Conservation (phyloP, 2,797 vertebrate genomes). For the Peromyscus melanophrys region DNA sequence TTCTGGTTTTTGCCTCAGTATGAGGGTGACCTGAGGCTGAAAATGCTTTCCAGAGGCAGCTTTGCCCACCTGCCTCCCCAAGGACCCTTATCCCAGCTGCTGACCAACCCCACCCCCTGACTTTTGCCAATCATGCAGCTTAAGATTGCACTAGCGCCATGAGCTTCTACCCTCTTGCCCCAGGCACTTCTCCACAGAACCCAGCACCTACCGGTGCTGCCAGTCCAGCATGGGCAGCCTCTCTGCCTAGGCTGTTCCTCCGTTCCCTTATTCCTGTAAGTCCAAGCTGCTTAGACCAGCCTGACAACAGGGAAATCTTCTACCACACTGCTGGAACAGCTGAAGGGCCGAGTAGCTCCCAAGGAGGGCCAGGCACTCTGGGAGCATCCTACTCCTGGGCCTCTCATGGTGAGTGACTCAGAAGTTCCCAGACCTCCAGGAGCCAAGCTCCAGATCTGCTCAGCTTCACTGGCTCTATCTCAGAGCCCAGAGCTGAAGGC, state of each 20-base stretch:
- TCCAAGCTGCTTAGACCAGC: neutral
- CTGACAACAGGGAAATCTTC: neutral
- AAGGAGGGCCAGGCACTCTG: neutral
- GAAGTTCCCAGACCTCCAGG: neutral
- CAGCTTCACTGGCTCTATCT: neutral
- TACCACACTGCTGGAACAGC: neutral
- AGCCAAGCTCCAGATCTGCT: accelerated
- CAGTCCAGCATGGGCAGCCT: neutral
- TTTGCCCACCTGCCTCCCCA: neutral
- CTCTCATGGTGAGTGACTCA: slow-evolving; percentile 3
- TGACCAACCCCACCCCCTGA: neutral
- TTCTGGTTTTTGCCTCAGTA: neutral
- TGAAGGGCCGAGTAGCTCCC: neutral
- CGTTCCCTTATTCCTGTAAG: neutral
- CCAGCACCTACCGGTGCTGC: neutral
- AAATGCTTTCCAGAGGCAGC: neutral
- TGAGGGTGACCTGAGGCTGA: neutral
- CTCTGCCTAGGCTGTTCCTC: neutral
- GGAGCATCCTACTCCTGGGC: neutral
- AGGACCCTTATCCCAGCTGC: neutral
- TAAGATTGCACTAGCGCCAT: neutral
- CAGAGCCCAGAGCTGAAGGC: neutral
- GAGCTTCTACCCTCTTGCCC: neutral
- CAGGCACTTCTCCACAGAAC: neutral
- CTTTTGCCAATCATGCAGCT: no score